Base-by-base conservation (phyloP, 2,888 invertebrate species). In the Idaea aversata region DNA sequence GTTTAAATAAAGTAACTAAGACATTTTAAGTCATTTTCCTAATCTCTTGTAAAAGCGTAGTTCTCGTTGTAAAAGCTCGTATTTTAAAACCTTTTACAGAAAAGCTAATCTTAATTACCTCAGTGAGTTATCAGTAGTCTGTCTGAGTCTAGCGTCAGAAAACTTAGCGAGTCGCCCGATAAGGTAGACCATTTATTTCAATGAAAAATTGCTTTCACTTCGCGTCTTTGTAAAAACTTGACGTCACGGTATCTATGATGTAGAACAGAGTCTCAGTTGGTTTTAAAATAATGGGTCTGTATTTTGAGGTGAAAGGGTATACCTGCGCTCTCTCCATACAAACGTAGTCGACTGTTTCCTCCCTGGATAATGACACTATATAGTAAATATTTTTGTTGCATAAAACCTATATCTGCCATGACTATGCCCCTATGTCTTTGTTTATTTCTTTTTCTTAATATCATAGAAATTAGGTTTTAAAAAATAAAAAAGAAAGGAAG, bases 161-260 rank as follows among this genome's bases (percentile, higher is more conserved):
- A 67, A 68, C 69, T 66, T 63, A 70, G 75, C 74, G 74, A 75
- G 79, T 77, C 74, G 75, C 76, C 74, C 73, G 84, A 85, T 84
- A 85, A 83, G 77, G 69, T 72, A 80, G 77, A 72, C 83, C 80
- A 84, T 85, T 85, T 80, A 81, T 85, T 83, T 81, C 74, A 80
- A 80, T 84, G 85, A 84, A 83, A 84, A 84, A 84, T 84, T 76
- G 77, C 75, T 72, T 76, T 74, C 76, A 73, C 75, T 74, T 76
- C 75, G 73, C 72, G 71, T 74, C 65, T 72, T 63, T 63, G 69
- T 72, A 71, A 74, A 76, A 77, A 78, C 68, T 74, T 73, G 71
- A 67, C 67, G 71, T 70, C 72, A 68, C 59, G 72, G 63, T 76
- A 72, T 72, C 70, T 76, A 76, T 74, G 76, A 77, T 72, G 74